phyloP scores from a whole-genome alignment of 2,888 invertebrate species.

The Macrophya annulata region DNA sequence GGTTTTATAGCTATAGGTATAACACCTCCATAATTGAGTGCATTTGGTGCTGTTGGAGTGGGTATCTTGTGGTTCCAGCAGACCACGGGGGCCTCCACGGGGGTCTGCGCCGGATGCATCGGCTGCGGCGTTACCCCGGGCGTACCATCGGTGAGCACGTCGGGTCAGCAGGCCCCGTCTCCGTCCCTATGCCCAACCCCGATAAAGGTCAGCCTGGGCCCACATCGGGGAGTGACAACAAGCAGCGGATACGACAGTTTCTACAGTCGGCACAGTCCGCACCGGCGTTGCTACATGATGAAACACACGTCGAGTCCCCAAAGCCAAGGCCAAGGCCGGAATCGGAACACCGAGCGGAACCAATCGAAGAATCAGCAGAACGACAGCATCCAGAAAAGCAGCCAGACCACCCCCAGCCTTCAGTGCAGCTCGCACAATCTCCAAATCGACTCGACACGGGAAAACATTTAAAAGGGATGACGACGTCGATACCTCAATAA shows the following conservation, averaged over 20 bases:
- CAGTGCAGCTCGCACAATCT: conserved; percentile 2
- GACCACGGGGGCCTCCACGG: conserved; percentile 67
- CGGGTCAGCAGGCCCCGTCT: neutral
- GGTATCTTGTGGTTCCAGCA: conserved; percentile 67
- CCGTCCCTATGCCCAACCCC: conserved; percentile 52
- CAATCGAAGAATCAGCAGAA: conserved; percentile 6
- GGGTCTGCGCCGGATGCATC: conserved; percentile 66
- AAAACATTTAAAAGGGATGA: conserved; percentile 21
- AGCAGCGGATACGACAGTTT: conserved; percentile 76
- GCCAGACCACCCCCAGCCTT: conserved; percentile 6
- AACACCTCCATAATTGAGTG: conserved; percentile 5
- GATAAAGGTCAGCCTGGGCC: conserved; percentile 62
- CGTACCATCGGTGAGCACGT: conserved; percentile 40
- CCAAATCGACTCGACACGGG: conserved; percentile 1
- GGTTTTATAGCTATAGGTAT: neutral
- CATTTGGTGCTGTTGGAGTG: conserved; percentile 62
- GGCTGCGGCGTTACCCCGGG: conserved; percentile 50
- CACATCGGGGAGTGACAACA: conserved; percentile 65
- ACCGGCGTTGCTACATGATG: conserved; percentile 73
- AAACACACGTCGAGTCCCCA: conserved; percentile 57
- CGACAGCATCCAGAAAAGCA: conserved; percentile 13
- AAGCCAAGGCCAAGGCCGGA: conserved; percentile 13
- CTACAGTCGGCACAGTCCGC: conserved; percentile 71
- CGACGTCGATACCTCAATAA: conserved; percentile 16
- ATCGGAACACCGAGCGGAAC: neutral